Evolutionary conservation across 2,113 vertebrate genomes (phyloP), one percentile per base, ranked within the genome.

Genomic region (Pedetes capensis): DNA sequence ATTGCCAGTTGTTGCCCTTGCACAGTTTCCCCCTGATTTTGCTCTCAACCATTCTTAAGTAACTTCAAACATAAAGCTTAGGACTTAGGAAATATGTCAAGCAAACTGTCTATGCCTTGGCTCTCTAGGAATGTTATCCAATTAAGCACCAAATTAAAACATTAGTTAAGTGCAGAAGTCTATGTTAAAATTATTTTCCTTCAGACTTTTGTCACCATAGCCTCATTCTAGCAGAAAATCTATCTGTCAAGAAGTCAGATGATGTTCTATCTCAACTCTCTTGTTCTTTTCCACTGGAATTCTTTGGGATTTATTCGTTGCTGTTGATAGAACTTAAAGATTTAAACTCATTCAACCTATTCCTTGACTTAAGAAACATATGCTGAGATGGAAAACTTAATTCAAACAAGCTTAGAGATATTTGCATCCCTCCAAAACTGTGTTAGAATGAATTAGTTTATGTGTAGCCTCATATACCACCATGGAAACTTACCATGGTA

Each of bases 171-270:
- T 66, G n/a, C 42, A 82, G 18, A 96, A 91, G 42, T 85, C 22
- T 55, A 71, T n/a, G n/a, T 74, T 89, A 87, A 93, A 83, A 95
- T 61, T 6, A 78, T 51, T 92, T 79, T 83, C 84, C 71, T 92
- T 94, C 11, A 34, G 20, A 80, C n/a, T 74, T 91, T 80, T 79
- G 34, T 76, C 87, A 63, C 27, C 32, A 29, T 20, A 25, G 6
- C 23, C 39, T 83, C 37, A 61, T 64, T 71, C 53, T 55, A 71
- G 66, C 8, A 37, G 37, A 86, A 75, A n/a, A 34, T 51, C 44
- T 39, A 18, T 14, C 51, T 49, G 13, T 51, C 89, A 20, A 78
- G 39, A 83, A 89, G 12, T 57, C 32, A 72, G 34, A 66, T 64
- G 5, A 14, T 63, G 16, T 55, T 83, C 53, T 23, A 86, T 49